Evolutionary conservation across 2,797 vertebrate genomes (phyloP), one percentile per base, ranked within the genome.

Genomic region (Xenentodon cancila): DNA sequence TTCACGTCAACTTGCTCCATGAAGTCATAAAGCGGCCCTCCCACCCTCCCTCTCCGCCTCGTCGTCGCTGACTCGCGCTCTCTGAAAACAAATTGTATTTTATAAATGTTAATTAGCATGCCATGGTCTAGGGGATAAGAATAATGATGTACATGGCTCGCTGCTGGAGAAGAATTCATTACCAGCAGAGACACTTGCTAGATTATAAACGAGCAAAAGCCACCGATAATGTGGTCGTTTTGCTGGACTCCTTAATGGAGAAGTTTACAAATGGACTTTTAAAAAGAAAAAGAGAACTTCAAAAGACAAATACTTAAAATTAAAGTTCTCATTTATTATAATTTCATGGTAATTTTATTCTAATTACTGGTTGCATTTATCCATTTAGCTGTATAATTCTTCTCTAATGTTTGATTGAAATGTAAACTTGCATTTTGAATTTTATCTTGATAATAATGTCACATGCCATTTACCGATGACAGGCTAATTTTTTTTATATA

Each of bases 81-180:
- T 63, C 43, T 70, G 63, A 80, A 87, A 90, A 84, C 79, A 79
- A 85, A 84, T 81, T 80, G 77, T 79, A 73, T 86, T 87, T 80
- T 84, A 79, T 73, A 89, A 85, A 88, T 88, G 80, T 84, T 91
- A 87, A 89, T 89, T 84, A 87, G 81, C 62, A 71, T 72, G 81
- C 80, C 81, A 85, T 75, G 81, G 85, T 89, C 85, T 79, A 68
- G 77, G 77, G 81, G 79, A 88, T 81, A 83, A 90, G 85, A 90
- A 73, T 88, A 90, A 91, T 86, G 77, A 78, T 78, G 81, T 84
- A 82, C 84, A 84, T 71, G 73, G 73, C 73, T 59, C 49, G 68
- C 54, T 60, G 75, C 74, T 75, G 72, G 75, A 79, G 75, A 85
- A 74, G 80, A 91, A 90, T 90, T 86, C 77, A 88, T 91, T 88